phyloP scores from a whole-genome alignment of 2,888 invertebrate species.

The Danaus chrysippus region DNA sequence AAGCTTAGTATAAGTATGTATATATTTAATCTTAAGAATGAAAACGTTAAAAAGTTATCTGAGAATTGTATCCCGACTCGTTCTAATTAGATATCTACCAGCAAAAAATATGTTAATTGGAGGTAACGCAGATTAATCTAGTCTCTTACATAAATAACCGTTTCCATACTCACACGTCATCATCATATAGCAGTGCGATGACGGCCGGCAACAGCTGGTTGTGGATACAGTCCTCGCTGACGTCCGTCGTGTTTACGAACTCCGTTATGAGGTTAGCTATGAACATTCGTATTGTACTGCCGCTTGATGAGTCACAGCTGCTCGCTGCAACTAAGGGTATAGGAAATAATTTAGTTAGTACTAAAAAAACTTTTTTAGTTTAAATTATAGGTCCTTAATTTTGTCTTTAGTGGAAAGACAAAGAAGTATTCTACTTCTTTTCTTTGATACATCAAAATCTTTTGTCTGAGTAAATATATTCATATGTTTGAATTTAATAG shows the following conservation, averaged over 20 bases:
- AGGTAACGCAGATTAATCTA: no score
- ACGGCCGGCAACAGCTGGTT: constrained; percentile 58
- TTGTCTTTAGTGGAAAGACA: no score
- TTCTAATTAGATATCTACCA: no score
- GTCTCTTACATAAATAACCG: neutral
- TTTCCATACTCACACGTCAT: constrained; percentile 53
- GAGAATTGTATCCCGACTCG: no score
- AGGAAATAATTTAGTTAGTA: neutral
- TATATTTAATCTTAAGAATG: no score
- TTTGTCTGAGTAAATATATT: no score
- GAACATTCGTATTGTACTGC: constrained; percentile 54
- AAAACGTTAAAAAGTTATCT: no score
- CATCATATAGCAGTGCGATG: constrained; percentile 57
- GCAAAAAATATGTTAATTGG: no score
- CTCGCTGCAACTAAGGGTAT: constrained; percentile 54
- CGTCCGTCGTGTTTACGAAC: constrained; percentile 47
- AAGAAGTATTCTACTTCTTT: no score
- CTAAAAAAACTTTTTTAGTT: neutral
- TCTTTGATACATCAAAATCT: no score
- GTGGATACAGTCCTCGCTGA: constrained; percentile 54
- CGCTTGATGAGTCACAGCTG: constrained; percentile 57
- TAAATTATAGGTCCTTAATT: neutral
- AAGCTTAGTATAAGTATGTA: no score
- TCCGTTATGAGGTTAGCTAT: constrained; percentile 53
- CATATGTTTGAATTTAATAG: no score